Evolutionary conservation across 2,113 vertebrate species (phyloP).

Genomic region (Pagrus major): DNA sequence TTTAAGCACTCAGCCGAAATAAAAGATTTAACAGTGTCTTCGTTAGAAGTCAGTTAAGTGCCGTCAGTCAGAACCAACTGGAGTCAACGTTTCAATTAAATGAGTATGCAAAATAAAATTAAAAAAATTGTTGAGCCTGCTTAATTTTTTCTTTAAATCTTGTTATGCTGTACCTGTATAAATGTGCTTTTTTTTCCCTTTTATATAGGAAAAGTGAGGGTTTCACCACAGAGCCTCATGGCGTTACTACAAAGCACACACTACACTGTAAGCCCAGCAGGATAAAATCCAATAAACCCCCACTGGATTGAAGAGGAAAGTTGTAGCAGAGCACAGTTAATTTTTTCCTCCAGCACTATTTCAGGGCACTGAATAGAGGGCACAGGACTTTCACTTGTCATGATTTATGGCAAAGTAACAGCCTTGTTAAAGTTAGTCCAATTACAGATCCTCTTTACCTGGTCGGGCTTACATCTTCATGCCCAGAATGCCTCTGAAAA

Average conservation of each 20-base stretch:
- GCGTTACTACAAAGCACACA: constrained; percentile 26
- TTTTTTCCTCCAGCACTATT: constrained; percentile 72
- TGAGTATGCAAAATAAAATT: neutral
- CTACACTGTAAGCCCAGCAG: constrained; percentile 26
- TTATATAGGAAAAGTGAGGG: neutral
- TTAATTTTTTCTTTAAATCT: neutral
- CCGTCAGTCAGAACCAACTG: neutral
- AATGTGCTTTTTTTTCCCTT: neutral
- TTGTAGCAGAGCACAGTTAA: constrained; percentile 48
- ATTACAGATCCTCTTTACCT: constrained; percentile 71
- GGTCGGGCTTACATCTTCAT: constrained; percentile 49
- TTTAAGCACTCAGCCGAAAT: neutral
- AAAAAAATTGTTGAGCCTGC: neutral
- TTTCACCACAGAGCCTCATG: constrained; percentile 19
- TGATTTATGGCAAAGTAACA: constrained; percentile 79
- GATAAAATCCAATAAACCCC: constrained; percentile 67
- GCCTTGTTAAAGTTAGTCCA: constrained; percentile 74
- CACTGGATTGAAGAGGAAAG: constrained; percentile 53
- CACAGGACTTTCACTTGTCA: constrained; percentile 60
- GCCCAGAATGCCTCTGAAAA: constrained; percentile 46
- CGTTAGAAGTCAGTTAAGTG: neutral
- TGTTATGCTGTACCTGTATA: neutral
- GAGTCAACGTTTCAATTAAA: neutral
- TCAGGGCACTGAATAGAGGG: constrained; percentile 73
- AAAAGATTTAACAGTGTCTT: neutral